phyloP scores from a whole-genome alignment of 2,797 vertebrate species.

The Tolypeutes matacus region DNA sequence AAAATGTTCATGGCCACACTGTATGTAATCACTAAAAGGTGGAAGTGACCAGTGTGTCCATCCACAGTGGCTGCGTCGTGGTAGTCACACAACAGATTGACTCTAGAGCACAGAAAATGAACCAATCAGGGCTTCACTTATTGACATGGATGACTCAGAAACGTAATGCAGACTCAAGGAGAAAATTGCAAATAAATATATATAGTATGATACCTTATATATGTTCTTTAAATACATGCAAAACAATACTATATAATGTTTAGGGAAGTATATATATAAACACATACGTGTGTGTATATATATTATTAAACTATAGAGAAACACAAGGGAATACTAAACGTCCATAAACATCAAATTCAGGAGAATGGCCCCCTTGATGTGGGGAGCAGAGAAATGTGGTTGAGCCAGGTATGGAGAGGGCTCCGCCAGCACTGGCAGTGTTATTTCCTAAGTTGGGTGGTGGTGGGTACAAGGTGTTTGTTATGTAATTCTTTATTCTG shows the following conservation, averaged over 20 bases:
- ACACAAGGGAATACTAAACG: background rate
- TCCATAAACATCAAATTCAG: background rate
- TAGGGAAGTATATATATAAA: background rate
- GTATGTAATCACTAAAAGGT: background rate
- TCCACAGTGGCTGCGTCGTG: background rate
- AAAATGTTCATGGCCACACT: background rate
- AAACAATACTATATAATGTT: background rate
- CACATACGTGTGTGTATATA: background rate
- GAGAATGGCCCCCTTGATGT: background rate
- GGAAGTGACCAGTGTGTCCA: background rate
- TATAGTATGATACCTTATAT: background rate
- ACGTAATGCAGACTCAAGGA: background rate
- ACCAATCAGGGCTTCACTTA: background rate
- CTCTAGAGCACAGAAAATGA: background rate
- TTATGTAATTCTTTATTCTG: background rate
- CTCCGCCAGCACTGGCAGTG: background rate
- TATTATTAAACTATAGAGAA: background rate
- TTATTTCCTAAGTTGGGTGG: background rate
- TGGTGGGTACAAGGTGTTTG: too few species aligned
- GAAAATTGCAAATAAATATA: background rate
- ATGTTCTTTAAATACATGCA: slow-evolving; percentile 26
- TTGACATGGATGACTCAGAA: background rate
- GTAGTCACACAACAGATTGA: background rate
- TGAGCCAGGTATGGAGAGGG: background rate
- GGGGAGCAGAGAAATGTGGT: background rate